Base-by-base conservation (phyloP, 2,113 vertebrate genomes). In the Caranx ignobilis region DNA sequence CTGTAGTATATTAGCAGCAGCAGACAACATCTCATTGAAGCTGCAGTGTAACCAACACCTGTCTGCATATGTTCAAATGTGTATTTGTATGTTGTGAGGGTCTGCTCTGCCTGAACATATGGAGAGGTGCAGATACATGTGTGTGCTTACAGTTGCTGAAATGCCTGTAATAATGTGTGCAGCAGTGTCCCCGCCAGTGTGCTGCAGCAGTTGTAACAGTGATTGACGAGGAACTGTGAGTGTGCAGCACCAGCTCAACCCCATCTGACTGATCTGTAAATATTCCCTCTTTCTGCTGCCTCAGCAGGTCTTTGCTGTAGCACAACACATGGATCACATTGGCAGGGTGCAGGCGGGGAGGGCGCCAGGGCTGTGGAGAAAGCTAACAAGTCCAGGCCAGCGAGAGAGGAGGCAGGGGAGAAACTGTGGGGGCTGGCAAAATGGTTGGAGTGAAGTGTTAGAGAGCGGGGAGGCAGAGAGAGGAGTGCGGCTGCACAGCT, bases 261-360 rank as follows among this genome's bases (percentile, higher is more conserved):
- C 74, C 78, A 48, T 87, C 84, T 91, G 92, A 93, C 90, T 92
- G 91, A 93, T 94, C 92, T 93, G 94, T 95, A 95, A 94, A 95
- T 94, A 93, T 92, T 92, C 87, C 74, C 75, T 74, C 65, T 83
- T 94, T 92, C 90, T 92, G 93, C 93, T 91, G 93, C 88, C 83
- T 95, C 95, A 95, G 94, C 93, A 86, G 81, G 71, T 91, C 79
- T 87, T 71, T 61, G 81, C 82, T 63, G 50, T 54, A 81, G 83
- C 81, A 83, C 79, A 78, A 82, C 86, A 85, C 87, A 92, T 94
- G 94, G 91, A 95, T 94, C 94, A 94, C 91, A 89, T 71, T 90
- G 85, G 87, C 85, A 86, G 86, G 68, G 60, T 32, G 55, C 61
- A 66, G 65, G 65, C 55, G 43, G 62, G 75, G 55, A 34, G 56